Base-by-base conservation (phyloP, 2,888 invertebrate genomes). In the Caenorhabditis imperialis region DNA sequence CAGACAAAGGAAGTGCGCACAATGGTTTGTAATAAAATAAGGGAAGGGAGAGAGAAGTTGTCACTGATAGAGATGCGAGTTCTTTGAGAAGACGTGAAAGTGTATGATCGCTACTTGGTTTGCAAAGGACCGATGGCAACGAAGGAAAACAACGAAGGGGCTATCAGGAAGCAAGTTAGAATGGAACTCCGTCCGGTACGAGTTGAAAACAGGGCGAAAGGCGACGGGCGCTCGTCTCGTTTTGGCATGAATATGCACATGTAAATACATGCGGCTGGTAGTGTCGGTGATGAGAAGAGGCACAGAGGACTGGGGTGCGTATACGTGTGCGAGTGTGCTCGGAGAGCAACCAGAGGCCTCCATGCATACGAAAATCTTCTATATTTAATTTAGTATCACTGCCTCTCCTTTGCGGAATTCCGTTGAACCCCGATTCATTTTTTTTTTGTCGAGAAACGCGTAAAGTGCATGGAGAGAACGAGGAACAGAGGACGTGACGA, bases 311-410 rank as follows among this genome's bases (percentile, higher is more conserved):
- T n/a, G 42, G 40, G 30, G 6, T 10, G 48, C 40, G 35, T 37
- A 37, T 35, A 35, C 37, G 58, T 42, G 33, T 33, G 51, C 25
- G 51, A 51, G 50, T 40, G 61, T 48, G 60, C 27, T 47, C 48
- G 33, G 48, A 53, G 42, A 47, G 63, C 51, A 51, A 55, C 44
- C 48, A 61, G 51, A 61, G 50, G 63, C 65, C 65, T 65, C 65
- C 65, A 65, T 65, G 65, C 55, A 65, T 65, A 65, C 65, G n/a
- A 48, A 65, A 65, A 55, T 55, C 55, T 65, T 40, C 55, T 65
- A 65, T 65, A 65, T 65, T 65, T 65, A 65, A 55, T 65, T 65
- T 65, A 65, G 65, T 65, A 65, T 65, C 65, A 65, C 65, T 65
- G 50, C 55, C 33, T 27, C 10, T 38, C 16, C 23, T 10, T 7